Evolutionary conservation across 2,797 vertebrate genomes (phyloP).

Genomic region (Gila robusta): DNA sequence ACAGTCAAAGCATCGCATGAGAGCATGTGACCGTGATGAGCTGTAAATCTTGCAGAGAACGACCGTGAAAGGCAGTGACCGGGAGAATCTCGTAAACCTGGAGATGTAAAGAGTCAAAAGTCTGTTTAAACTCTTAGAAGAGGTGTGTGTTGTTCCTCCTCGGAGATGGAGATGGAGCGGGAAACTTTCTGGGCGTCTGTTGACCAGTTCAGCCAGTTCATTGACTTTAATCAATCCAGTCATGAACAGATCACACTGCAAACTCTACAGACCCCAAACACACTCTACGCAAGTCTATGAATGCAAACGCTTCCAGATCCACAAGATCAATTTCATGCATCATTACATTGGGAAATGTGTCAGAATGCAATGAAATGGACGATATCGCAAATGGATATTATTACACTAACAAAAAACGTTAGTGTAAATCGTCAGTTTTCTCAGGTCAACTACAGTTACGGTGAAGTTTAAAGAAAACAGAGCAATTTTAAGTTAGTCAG

Average conservation of each 20-base stretch:
- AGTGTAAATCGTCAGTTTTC: too few relatives aligned
- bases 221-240: background rate
- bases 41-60: slow-evolving; percentile 30
- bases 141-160: background rate
- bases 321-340: background rate
- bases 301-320: background rate
- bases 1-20: background rate
- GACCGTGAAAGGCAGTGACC: slow-evolving; percentile 46
- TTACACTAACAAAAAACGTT: too few relatives aligned
- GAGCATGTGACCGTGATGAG: background rate
- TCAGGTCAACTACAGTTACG: background rate
- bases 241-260: background rate
- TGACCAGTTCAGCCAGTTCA: background rate
- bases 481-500: background rate
- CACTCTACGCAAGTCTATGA: background rate
- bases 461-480: background rate
- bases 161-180: background rate
- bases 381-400: too few relatives aligned
- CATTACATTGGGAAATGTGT: background rate
- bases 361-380: background rate
- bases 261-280: background rate
- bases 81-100: slow-evolving; percentile 35
- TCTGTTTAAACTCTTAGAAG: slow-evolving; percentile 29
- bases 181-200: background rate
- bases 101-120: slow-evolving; percentile 26